These are phyloP conservation scores for Drosophila ironensis DNA, from an alignment of 1,140 invertebrate species.

Conservation along the genomic window DNA sequence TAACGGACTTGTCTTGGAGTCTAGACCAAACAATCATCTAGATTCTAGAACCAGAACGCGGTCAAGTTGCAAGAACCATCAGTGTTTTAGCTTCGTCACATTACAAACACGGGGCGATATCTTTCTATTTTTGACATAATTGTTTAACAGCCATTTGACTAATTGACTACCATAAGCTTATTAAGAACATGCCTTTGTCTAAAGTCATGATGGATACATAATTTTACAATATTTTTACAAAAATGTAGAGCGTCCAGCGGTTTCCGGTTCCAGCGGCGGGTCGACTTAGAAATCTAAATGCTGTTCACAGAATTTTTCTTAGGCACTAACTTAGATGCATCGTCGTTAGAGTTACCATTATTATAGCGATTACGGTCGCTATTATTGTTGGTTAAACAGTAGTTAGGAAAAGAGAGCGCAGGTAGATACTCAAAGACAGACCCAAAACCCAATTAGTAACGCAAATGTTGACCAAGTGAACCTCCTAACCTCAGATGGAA, in stretches of 20 bases:
- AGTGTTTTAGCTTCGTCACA: constrained; percentile 45
- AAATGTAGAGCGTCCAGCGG: constrained; percentile 19
- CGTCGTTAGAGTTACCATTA: constrained; percentile 27
- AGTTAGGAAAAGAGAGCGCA: constrained; percentile 60
- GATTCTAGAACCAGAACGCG: too few species aligned
- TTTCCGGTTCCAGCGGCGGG: constrained; percentile 44
- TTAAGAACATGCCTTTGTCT: constrained; percentile 27
- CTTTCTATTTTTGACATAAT: constrained; percentile 26
- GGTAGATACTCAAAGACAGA: constrained; percentile 39
- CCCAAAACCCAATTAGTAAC: constrained; percentile 74
- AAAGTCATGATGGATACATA: constrained; percentile 30
- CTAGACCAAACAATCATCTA: constrained; percentile 8
- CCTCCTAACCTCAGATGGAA: constrained; percentile 67
- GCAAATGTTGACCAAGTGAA: constrained; percentile 46
- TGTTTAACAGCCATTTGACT: constrained; percentile 52
- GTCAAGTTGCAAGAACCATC: constrained; percentile 30
- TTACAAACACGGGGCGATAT: constrained; percentile 25
- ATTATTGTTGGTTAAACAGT: constrained; percentile 19
- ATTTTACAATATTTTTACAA: constrained; percentile 48
- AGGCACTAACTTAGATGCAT: constrained; percentile 28
- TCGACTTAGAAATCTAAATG: constrained; percentile 54
- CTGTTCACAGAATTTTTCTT: constrained; percentile 36
- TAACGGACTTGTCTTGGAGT: constrained; percentile 6
- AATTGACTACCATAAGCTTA: constrained; percentile 65
- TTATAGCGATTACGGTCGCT: constrained; percentile 14